phyloP scores from a whole-genome alignment of 2,113 vertebrate genomes.

The Zosterops pallidus region DNA sequence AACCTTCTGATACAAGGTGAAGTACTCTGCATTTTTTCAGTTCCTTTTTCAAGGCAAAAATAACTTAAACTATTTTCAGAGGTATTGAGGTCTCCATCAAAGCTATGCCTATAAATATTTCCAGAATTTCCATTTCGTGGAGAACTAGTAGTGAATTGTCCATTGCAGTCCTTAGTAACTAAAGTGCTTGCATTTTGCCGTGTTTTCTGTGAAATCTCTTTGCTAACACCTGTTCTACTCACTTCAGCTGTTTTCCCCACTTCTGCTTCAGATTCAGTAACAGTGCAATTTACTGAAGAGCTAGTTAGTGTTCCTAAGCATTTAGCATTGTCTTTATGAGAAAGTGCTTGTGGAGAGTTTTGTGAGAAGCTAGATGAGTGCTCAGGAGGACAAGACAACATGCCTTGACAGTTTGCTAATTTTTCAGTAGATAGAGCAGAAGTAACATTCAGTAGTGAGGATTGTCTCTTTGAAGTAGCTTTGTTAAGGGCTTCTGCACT shows the following conservation, averaged over 20 bases:
- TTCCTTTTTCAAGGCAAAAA: constrained; percentile 48
- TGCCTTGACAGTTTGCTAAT: background rate
- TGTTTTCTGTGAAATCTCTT: constrained; percentile 18
- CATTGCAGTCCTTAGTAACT: background rate
- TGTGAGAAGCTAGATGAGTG: background rate
- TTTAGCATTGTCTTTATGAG: background rate
- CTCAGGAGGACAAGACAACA: background rate
- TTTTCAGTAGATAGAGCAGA: background rate
- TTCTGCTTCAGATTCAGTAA: background rate
- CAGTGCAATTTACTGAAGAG: background rate
- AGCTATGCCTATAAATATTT: background rate
- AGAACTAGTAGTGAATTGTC: background rate
- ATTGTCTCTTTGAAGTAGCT: background rate
- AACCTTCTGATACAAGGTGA: constrained; percentile 45
- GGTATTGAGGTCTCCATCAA: background rate
- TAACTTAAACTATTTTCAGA: background rate
- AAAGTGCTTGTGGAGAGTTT: background rate
- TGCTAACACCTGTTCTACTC: background rate
- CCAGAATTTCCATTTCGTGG: background rate
- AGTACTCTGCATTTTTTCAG: background rate
- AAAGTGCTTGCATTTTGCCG: constrained; percentile 30
- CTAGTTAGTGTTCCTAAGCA: background rate
- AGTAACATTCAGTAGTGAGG: background rate
- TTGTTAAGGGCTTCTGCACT: background rate
- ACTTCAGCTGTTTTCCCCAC: background rate